A percentile compares a stretch with the other conserved stretches of the same genome.
Conservation (phyloP, 2,113 vertebrate genomes). For the Scophthalmus maximus region DNA sequence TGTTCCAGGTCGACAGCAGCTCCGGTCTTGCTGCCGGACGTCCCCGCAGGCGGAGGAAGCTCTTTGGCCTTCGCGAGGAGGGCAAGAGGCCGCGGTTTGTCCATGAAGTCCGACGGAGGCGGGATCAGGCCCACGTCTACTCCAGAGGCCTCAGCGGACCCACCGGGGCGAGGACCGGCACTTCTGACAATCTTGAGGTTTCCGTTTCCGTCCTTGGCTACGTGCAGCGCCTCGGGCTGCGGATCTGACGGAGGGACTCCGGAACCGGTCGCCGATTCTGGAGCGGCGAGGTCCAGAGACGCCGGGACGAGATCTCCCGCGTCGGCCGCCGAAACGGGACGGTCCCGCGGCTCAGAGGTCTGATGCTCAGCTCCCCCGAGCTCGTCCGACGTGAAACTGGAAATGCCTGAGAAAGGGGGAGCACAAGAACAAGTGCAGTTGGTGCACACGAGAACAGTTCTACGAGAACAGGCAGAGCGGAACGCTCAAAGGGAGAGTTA, state of each 20-base stretch:
- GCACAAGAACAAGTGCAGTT: neutral
- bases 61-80: conserved; percentile 4
- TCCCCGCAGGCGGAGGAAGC: neutral
- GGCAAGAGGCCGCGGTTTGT: conserved; percentile 49
- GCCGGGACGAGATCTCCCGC: neutral
- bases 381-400: conserved; percentile 31
- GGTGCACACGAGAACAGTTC: neutral
- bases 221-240: neutral
- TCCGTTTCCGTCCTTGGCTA: conserved; percentile 2
- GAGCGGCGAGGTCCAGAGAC: neutral
- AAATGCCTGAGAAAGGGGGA: conserved; percentile 68
- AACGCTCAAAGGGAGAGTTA: conserved; percentile 27
- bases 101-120: conserved; percentile 84
- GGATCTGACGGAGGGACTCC: neutral
- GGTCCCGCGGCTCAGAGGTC: conserved; percentile 20
- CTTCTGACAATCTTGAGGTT: conserved; percentile 14
- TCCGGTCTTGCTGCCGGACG: conserved; percentile 3
- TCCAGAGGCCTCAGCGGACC: conserved; percentile 21
- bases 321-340: neutral
- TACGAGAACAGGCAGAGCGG: neutral
- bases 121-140: conserved; percentile 66
- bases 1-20: conserved; percentile 36
- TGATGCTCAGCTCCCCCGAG: conserved; percentile 25
- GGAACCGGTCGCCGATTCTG: neutral
- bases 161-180: neutral